Base-by-base conservation (phyloP, 1,140 invertebrate species). In the Diabrotica undecimpunctata region DNA sequence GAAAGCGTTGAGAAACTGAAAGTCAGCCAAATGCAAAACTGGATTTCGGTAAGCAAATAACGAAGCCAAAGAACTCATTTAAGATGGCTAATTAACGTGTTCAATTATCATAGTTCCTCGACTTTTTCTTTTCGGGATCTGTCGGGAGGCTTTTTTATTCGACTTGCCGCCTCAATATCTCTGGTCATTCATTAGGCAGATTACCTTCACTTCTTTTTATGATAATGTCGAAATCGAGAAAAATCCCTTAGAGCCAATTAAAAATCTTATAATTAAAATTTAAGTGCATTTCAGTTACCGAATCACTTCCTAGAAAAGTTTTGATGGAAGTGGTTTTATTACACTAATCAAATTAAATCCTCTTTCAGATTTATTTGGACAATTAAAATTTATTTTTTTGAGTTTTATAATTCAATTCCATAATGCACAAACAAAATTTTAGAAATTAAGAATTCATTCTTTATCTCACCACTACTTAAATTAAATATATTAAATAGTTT, bases 1-100 rank as follows among this genome's bases (percentile, higher is more conserved):
- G 41, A 46, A n/a, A 10, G 8, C 41, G 41, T 10, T 46, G 55
- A 38, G 55, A 55, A 55, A 57, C 55, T 57, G 55, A 36, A 57
- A 57, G 25, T 57, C 36, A 38, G 55, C 55, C 55, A 57, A 57
- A 57, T 57, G 36, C 55, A 37, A 57, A 57, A 38, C 25, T 37
- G 55, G 36, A 57, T 57, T 57, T 57, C 36, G 6, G 55, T 37
- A 57, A 57, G 55, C 55, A 57, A 57, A 57, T 57, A 57, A 57
- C 55, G 10, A 36, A 37, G 35, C 37, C 38, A n/a, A 7, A 46
- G 8, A 57, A 36, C 55, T 57, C 55, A 36, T 57, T 57, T 25
- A 57, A 57, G 36, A 57, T 37, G 55, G 11, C 55, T 57, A 57
- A 57, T 57, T 57, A 57, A 57, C 55, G 55, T 41, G 55, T 57